Conservation (phyloP, 2,888 invertebrate genomes). For the Torymus tubicola region DNA sequence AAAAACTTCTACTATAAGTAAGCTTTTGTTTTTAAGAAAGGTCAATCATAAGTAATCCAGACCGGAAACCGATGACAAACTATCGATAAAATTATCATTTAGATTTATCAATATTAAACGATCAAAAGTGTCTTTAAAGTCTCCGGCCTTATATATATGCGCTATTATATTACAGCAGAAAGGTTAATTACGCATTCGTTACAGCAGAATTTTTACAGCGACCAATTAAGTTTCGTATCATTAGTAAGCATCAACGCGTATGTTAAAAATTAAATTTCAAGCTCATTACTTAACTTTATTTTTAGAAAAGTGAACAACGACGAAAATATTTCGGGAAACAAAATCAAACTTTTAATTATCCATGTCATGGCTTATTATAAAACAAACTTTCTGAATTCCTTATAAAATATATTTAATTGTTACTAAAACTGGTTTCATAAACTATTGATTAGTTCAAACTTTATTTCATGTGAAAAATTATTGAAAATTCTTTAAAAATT, state of each 20-base stretch:
- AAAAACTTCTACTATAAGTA: conserved; percentile 4
- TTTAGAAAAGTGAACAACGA: not conserved
- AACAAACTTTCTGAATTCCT: no score
- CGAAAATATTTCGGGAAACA: conserved; percentile 24
- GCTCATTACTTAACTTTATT: conserved; percentile 40
- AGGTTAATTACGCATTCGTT: not conserved
- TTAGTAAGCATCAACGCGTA: conserved; percentile 27
- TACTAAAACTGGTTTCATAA: no score
- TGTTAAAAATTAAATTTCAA: conserved; percentile 29
- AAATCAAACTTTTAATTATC: conserved; percentile 1
- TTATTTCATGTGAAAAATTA: no score
- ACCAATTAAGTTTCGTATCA: not conserved
- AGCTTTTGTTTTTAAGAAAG: no score
- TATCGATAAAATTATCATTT: not conserved
- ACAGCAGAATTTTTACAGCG: conserved; percentile 14
- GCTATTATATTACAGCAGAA: not conserved
- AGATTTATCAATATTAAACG: not conserved
- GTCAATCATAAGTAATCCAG: not conserved
- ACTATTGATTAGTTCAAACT: no score
- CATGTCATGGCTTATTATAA: not conserved
- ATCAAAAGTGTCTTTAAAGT: not conserved
- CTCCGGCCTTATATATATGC: not conserved
- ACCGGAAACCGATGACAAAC: conserved; percentile 1
- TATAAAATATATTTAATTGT: no score
- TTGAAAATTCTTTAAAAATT: no score